These are phyloP conservation scores for Bibio marci DNA, from an alignment of 2,888 invertebrate species.

Conservation along the genomic window DNA sequence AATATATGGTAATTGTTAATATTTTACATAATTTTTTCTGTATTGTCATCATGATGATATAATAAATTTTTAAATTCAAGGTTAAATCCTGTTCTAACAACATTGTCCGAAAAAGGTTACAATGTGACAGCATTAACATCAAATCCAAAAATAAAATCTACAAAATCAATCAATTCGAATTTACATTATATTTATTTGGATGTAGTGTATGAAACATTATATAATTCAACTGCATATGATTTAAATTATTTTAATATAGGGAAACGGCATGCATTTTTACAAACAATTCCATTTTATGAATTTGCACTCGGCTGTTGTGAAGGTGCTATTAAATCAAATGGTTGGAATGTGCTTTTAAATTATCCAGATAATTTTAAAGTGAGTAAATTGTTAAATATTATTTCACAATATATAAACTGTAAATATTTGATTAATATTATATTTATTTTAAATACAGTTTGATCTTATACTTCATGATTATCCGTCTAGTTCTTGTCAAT, in stretches of 20 bases:
- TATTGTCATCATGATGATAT: too few species aligned
- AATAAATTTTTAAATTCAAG: background rate
- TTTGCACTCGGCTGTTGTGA: conserved; percentile 8
- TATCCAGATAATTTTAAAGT: conserved; percentile 4
- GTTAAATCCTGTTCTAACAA: conserved; percentile 3
- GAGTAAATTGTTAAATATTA: background rate
- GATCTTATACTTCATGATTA: conserved; percentile 22
- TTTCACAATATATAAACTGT: too few species aligned
- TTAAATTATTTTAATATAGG: background rate
- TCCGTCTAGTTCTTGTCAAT: conserved; percentile 17
- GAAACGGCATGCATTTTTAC: background rate
- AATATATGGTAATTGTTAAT: background rate
- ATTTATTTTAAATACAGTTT: conserved; percentile 8
- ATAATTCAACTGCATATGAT: background rate
- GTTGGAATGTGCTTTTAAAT: background rate
- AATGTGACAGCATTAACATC: background rate
- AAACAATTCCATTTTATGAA: conserved; percentile 7
- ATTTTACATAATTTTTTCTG: too few species aligned
- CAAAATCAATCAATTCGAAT: background rate
- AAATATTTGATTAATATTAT: too few species aligned
- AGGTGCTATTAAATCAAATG: conserved; percentile 7
- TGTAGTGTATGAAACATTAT: background rate
- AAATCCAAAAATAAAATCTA: background rate
- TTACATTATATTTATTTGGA: background rate
- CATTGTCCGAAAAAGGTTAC: background rate